phyloP scores from a whole-genome alignment of 2,888 invertebrate species.

The Parnassius orleans region DNA sequence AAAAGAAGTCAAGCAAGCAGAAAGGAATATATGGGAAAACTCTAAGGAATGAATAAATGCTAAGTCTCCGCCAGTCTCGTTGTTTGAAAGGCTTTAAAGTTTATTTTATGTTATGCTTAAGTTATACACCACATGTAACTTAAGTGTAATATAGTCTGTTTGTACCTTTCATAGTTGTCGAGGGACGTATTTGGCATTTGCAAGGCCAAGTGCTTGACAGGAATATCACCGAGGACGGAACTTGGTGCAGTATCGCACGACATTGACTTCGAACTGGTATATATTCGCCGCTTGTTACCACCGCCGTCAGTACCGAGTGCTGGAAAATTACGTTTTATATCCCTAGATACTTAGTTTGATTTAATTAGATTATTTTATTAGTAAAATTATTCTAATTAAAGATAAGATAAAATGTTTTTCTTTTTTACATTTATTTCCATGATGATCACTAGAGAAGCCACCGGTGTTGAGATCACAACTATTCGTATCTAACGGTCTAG shows the following conservation, averaged over 20 bases:
- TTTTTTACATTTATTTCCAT: conserved; percentile 16
- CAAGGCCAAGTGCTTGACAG: conserved; percentile 58
- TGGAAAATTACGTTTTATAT: conserved; percentile 30
- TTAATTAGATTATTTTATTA: no score
- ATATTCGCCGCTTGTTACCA: conserved; percentile 41
- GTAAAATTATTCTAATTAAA: no score
- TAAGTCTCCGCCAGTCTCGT: no score
- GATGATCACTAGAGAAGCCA: conserved; percentile 5
- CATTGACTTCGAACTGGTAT: conserved; percentile 44
- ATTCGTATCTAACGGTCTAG: conserved; percentile 29
- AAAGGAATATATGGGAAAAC: no score
- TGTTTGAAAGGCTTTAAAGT: no score
- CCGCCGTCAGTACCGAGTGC: conserved; percentile 49
- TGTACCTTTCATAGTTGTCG: conserved; percentile 50
- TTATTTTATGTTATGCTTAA: no score
- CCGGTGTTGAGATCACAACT: conserved; percentile 24
- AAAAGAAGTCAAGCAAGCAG: no score
- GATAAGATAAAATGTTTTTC: no score
- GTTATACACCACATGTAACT: no score
- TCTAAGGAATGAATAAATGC: no score
- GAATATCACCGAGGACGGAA: conserved; percentile 44
- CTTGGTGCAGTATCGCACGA: conserved; percentile 48
- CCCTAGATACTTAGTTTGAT: no score
- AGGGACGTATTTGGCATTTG: conserved; percentile 54
- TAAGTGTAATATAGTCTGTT: no score